phyloP scores from a whole-genome alignment of 1,140 invertebrate species.

The Drosophila ironensis region DNA sequence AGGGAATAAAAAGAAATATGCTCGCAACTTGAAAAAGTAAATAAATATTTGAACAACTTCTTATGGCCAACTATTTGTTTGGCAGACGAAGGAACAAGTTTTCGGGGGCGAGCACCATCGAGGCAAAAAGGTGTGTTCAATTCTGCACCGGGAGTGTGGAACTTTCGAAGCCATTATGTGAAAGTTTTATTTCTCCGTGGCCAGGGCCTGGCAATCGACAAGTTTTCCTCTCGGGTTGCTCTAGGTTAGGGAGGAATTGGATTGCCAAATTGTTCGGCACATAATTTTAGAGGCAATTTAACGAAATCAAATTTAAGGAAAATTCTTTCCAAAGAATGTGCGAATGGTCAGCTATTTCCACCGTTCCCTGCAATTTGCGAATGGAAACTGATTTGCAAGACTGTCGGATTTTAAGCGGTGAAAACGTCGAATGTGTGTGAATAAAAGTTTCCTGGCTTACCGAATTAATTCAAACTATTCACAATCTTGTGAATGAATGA shows the following conservation, averaged over 20 bases:
- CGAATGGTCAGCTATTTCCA: no score
- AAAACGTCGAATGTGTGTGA: no score
- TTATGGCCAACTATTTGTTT: slow-evolving; percentile 72
- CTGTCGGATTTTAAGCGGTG: no score
- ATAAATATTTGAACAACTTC: slow-evolving; percentile 80
- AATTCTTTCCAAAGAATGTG: slow-evolving; percentile 20
- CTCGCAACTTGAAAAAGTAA: slow-evolving; percentile 72
- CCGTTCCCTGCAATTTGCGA: no score
- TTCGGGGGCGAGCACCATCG: slow-evolving; percentile 16
- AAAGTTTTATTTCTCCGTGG: slow-evolving; percentile 57
- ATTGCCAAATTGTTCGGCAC: slow-evolving; percentile 70
- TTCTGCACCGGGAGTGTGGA: slow-evolving; percentile 27
- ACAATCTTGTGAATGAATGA: neutral
- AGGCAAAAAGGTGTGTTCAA: slow-evolving; percentile 44
- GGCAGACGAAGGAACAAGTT: slow-evolving; percentile 53
- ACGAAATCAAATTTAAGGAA: slow-evolving; percentile 46
- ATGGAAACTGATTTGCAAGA: no score
- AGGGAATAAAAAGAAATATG: slow-evolving; percentile 43
- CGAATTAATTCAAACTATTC: no score
- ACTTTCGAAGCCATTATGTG: slow-evolving; percentile 46
- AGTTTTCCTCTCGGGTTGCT: slow-evolving; percentile 35
- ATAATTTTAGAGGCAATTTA: slow-evolving; percentile 71
- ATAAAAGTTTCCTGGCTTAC: no score
- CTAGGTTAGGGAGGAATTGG: slow-evolving; percentile 36
- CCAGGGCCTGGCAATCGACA: slow-evolving; percentile 39